Evolutionary conservation across 2,888 invertebrate genomes (phyloP).

Genomic region (Strigamia transsilvanica): DNA sequence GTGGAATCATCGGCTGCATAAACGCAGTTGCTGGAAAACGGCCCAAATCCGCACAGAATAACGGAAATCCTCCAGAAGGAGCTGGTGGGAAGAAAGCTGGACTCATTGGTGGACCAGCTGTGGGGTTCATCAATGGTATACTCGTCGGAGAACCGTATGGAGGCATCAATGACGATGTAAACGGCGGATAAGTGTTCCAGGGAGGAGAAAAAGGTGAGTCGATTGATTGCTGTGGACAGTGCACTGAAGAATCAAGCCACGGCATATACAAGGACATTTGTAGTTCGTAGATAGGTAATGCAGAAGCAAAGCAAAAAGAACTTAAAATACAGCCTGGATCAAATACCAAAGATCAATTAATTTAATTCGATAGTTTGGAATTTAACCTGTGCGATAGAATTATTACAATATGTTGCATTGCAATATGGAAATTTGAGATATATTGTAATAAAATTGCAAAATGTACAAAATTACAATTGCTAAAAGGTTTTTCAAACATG

Average conservation of each 20-base stretch:
- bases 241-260: not conserved
- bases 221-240: not conserved
- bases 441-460: too few relatives aligned
- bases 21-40: not conserved
- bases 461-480: too few relatives aligned
- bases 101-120: not conserved
- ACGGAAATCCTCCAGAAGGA: not conserved
- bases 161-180: not conserved
- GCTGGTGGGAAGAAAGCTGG: not conserved
- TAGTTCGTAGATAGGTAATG: not conserved
- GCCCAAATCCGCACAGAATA: not conserved
- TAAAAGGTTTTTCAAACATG: too few relatives aligned
- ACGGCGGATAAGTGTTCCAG: not conserved
- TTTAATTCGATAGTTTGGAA: not conserved
- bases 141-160: not conserved
- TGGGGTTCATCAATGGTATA: not conserved
- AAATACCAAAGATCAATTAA: not conserved
- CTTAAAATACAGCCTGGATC: not conserved
- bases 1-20: not conserved
- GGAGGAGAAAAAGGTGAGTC: not conserved
- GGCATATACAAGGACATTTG: conserved; percentile 1
- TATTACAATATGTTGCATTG: too few relatives aligned
- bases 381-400: too few relatives aligned
- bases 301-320: not conserved
- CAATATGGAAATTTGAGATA: too few relatives aligned